These are phyloP conservation scores for Oryzias sinensis DNA, from an alignment of 2,797 vertebrate species.

Conservation along the genomic window DNA sequence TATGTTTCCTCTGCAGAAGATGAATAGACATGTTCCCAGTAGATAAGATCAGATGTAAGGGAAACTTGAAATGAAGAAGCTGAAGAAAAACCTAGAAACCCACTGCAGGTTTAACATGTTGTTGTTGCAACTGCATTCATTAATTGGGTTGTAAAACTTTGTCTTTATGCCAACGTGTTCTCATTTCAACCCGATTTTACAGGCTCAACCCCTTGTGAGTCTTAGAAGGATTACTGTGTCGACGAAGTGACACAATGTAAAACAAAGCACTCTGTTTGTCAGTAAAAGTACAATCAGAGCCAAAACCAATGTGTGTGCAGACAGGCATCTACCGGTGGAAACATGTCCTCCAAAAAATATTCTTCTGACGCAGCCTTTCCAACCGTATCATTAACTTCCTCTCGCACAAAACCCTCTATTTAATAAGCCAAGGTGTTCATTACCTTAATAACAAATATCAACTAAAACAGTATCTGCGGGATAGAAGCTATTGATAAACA, in stretches of 20 bases:
- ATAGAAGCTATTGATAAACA: conserved; percentile 20
- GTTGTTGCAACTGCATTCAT: conserved; percentile 12
- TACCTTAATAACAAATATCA: conserved; percentile 26
- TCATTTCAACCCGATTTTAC: conserved; percentile 25
- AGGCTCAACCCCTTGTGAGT: conserved; percentile 17
- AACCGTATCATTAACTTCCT: conserved; percentile 54
- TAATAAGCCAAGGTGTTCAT: conserved; percentile 41
- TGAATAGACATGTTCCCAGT: background rate
- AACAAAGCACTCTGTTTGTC: conserved; percentile 68
- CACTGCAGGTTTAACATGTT: background rate
- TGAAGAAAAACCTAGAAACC: conserved; percentile 12
- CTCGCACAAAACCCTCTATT: conserved; percentile 15
- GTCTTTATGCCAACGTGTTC: conserved; percentile 21
- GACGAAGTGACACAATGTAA: conserved; percentile 45
- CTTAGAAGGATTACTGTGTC: conserved; percentile 36
- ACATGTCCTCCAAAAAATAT: conserved; percentile 49
- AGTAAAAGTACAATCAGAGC: conserved; percentile 51
- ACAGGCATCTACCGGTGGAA: conserved; percentile 64
- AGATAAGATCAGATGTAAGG: conserved; percentile 5
- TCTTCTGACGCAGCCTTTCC: conserved; percentile 31
- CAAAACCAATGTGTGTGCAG: conserved; percentile 53
- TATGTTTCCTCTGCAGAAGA: background rate
- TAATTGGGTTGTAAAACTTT: conserved; percentile 5
- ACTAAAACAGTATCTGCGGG: conserved; percentile 54
- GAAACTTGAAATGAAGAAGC: conserved; percentile 6